Evolutionary conservation across 2,797 vertebrate species (phyloP), one percentile per base, ranked within the genome.

Genomic region (Vespertilio murinus): DNA sequence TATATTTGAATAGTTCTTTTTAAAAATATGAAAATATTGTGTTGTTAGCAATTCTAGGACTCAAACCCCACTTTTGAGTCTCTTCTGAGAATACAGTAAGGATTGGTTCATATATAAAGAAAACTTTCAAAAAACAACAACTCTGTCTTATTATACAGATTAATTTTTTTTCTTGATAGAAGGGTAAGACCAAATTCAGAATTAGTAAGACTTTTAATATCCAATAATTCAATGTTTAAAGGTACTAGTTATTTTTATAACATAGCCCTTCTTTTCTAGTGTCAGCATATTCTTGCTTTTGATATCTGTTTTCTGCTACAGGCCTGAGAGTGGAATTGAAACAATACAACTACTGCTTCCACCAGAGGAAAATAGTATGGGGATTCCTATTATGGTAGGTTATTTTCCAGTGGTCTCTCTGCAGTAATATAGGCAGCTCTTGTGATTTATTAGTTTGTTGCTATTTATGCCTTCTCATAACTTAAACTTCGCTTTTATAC

Each of bases 311-410:
- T 97, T 94, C 92, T 96, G 86, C 92, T 54, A 67, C 90, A 93
- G 94, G 91, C 90, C 81, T 94, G 65, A 94, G 93, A 91, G 80
- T 87, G 94, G 92, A 91, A 89, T 91, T 95, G 88, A 96, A 91
- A 94, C 93, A 95, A 25, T 90, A 94, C 74, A 95, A 16, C 82
- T 90, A 88, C 94, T 90, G 94, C 87, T 92, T 94, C 90, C 28
- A 93, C 82, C 79, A 94, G 91, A 95, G 96, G 94, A 92, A 92
- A 91, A 80, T 86, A 87, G 88, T 96, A 47, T 95, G 80, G 90
- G 88, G 47, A 88, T 92, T 81, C 82, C 70, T 95, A 22, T 86
- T 91, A 84, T 88, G 93, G 88, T 91, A 88, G 95, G 91, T 94
- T 94, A 35, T 80, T 90, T 95, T 94, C 83, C 40, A 8, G 77